Conservation (phyloP, 30 jellyfish, hydroid and myxozoan species). For the Cassiopea andromeda region DNA sequence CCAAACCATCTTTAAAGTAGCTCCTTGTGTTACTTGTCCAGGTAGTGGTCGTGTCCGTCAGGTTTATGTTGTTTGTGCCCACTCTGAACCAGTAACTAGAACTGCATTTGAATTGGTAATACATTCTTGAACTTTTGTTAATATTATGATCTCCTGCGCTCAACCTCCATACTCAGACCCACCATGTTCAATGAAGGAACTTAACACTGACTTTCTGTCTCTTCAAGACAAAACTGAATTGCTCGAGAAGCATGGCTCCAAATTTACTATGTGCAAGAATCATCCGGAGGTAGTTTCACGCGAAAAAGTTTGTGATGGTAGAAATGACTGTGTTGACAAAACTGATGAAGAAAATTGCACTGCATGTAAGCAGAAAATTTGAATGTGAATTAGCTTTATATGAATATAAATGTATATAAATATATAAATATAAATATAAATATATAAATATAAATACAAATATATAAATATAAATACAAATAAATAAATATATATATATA, state of each 20-base stretch:
- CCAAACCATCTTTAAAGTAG: constrained; percentile 18
- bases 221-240: constrained; percentile 30
- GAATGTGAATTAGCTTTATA: neutral
- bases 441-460: too few species aligned
- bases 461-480: too few species aligned
- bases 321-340: constrained; percentile 36
- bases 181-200: too few species aligned
- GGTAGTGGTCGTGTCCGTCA: neutral
- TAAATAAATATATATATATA: too few species aligned
- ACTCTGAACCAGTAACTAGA: too few species aligned
- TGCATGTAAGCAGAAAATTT: constrained; percentile 11
- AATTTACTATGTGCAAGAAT: constrained; percentile 36
- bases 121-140: too few species aligned
- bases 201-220: neutral
- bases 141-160: too few species aligned
- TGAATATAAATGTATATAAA: neutral
- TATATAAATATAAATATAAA: too few species aligned
- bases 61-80: too few species aligned
- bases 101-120: too few species aligned
- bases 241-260: constrained; percentile 15
- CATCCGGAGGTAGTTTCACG: constrained; percentile 43
- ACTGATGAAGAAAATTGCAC: constrained; percentile 61
- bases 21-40: constrained; percentile 56
- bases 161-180: too few species aligned
- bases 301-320: constrained; percentile 49